Percentiles rank a stretch among this genome's conserved stretches.
These are phyloP conservation scores for Tachina grossa DNA, from an alignment of 2,888 invertebrate species.

Conservation along the genomic window DNA sequence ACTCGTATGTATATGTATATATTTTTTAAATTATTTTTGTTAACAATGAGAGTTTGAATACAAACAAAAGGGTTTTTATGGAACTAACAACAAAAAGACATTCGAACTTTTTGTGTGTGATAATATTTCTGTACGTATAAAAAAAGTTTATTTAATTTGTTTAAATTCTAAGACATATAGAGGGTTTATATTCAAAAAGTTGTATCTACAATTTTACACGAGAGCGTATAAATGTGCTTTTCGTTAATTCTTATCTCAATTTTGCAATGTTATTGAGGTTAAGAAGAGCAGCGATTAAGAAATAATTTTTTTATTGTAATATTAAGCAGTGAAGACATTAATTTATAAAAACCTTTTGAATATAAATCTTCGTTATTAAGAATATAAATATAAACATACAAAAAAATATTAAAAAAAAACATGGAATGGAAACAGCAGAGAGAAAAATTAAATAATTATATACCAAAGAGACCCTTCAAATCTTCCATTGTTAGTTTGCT, in stretches of 20 bases:
- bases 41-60: constrained; percentile 29
- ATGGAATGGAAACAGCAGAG: constrained; percentile 13
- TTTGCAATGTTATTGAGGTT: no score
- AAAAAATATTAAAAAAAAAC: constrained; percentile 9
- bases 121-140: constrained; percentile 15
- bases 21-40: constrained; percentile 35
- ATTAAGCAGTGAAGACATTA: no score
- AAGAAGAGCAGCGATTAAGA: no score
- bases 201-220: no score
- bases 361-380: background rate
- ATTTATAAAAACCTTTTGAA: no score
- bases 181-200: no score
- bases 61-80: constrained; percentile 44
- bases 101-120: constrained; percentile 17
- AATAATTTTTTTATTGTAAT: no score
- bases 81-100: constrained; percentile 7
- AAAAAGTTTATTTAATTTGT: constrained; percentile 49
- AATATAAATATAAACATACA: background rate
- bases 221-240: no score
- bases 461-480: constrained; percentile 88
- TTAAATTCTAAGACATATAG: constrained; percentile 25
- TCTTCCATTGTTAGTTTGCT: constrained; percentile 92
- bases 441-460: constrained; percentile 51
- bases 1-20: constrained; percentile 28
- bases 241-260: no score